Percentiles rank a stretch among this genome's conserved stretches.
phyloP scores from a whole-genome alignment of 64 coral and sea anemone genomes.

The Actinia equina region DNA sequence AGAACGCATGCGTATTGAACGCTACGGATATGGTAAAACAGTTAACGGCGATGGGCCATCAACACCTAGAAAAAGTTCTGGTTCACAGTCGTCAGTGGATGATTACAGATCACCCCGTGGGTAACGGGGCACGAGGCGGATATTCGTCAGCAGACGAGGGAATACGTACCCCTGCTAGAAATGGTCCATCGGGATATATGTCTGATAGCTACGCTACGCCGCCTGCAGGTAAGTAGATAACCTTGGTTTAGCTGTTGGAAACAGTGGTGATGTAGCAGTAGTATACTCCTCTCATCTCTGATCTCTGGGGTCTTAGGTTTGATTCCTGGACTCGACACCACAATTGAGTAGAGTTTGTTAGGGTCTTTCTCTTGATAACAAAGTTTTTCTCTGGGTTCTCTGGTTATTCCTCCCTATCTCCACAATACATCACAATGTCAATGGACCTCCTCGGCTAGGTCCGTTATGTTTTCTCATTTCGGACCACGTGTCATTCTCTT shows the following conservation, averaged over 20 bases:
- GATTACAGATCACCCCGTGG: conserved; percentile 39
- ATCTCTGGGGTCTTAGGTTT: not conserved
- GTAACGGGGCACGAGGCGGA: conserved; percentile 51
- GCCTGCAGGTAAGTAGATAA: not conserved
- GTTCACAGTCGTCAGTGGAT: conserved; percentile 53
- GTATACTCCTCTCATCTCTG: not conserved
- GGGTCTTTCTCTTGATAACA: not conserved
- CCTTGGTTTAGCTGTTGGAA: not conserved
- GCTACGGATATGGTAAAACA: conserved; percentile 47
- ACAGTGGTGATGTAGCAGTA: not conserved
- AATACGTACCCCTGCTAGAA: conserved; percentile 48
- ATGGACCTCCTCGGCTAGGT: too few relatives aligned
- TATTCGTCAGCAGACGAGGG: conserved; percentile 70
- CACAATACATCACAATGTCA: too few relatives aligned
- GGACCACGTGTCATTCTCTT: too few relatives aligned
- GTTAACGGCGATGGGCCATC: conserved; percentile 53
- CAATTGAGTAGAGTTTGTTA: not conserved
- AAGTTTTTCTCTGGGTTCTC: too few relatives aligned
- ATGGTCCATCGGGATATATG: conserved; percentile 50
- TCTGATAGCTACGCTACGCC: conserved; percentile 66
- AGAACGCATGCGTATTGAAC: conserved; percentile 30
- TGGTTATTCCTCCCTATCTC: too few relatives aligned
- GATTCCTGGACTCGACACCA: too few relatives aligned
- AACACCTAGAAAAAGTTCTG: conserved; percentile 26
- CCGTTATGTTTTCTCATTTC: too few relatives aligned